A percentile compares a stretch with the other conserved stretches of the same genome.
These are phyloP conservation scores for Drosophila ambigua DNA, from an alignment of 1,140 invertebrate species.

Conservation along the genomic window DNA sequence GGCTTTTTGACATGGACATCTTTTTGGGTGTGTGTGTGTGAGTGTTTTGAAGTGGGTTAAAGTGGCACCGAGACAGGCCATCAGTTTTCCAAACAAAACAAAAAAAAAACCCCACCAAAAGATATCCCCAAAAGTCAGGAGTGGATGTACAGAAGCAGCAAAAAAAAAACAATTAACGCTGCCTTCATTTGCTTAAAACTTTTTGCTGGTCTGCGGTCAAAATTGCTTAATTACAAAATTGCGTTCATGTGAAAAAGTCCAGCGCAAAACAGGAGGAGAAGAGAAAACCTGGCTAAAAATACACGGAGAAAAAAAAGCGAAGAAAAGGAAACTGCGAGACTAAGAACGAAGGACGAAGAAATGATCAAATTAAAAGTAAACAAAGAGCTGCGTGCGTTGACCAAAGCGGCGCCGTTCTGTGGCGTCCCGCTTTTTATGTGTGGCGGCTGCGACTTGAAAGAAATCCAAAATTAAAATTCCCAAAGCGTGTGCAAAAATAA, in stretches of 20 bases:
- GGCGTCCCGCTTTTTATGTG: slow-evolving; percentile 59
- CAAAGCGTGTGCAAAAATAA: slow-evolving; percentile 62
- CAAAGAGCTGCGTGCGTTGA: slow-evolving; percentile 73
- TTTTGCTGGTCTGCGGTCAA: slow-evolving; percentile 68
- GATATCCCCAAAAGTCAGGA: neutral
- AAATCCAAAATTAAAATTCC: slow-evolving; percentile 81
- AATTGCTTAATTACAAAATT: slow-evolving; percentile 82
- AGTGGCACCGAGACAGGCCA: slow-evolving; percentile 33
- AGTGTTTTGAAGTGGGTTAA: slow-evolving; percentile 63
- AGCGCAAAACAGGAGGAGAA: slow-evolving; percentile 7
- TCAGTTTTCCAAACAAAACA: slow-evolving; percentile 13
- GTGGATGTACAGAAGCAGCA: neutral
- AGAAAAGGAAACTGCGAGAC: slow-evolving; percentile 2
- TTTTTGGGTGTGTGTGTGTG: slow-evolving; percentile 14
- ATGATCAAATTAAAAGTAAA: slow-evolving; percentile 81
- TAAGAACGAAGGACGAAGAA: slow-evolving; percentile 5
- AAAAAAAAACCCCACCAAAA: neutral
- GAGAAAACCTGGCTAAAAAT: slow-evolving; percentile 41
- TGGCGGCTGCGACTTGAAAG: slow-evolving; percentile 48
- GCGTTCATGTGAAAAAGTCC: slow-evolving; percentile 49
- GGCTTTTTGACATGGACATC: slow-evolving; percentile 41
- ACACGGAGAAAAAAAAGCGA: slow-evolving; percentile 21
- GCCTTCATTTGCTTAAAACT: slow-evolving; percentile 79
- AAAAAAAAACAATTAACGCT: slow-evolving; percentile 65
- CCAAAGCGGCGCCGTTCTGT: slow-evolving; percentile 75